Evolutionary conservation across 2,888 invertebrate species (phyloP).

Genomic region (Pteria penguin): DNA sequence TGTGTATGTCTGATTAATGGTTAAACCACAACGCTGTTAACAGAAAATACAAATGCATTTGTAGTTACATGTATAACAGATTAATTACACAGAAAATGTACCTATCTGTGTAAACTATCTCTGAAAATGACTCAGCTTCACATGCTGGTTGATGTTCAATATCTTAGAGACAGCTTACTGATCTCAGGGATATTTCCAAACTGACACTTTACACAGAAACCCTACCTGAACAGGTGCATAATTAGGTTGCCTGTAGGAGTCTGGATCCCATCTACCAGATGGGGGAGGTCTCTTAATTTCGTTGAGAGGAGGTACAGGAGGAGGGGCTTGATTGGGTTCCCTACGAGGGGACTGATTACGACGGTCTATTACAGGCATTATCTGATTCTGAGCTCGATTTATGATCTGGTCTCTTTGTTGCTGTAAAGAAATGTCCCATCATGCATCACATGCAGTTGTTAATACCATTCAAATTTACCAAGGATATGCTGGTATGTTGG

Average conservation of each 20-base stretch:
- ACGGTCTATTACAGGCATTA: conserved; percentile 20
- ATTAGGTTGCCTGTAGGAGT: conserved; percentile 6
- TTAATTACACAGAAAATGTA: no score
- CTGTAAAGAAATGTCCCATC: conserved; percentile 8
- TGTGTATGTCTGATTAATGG: no score
- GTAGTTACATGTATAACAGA: no score
- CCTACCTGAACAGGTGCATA: conserved; percentile 19
- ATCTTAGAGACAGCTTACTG: neutral
- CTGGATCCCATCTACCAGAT: conserved; percentile 23
- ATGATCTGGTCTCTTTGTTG: conserved; percentile 36
- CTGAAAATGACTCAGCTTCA: no score
- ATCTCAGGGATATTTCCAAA: neutral
- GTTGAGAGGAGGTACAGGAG: neutral
- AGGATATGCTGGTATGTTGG: no score
- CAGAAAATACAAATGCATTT: no score
- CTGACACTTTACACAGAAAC: neutral
- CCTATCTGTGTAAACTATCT: no score
- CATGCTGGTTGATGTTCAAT: no score
- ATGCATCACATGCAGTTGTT: no score
- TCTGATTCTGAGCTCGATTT: conserved; percentile 18
- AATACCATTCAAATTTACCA: no score
- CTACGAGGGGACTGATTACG: conserved; percentile 6
- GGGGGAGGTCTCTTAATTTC: neutral
- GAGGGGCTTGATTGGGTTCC: neutral
- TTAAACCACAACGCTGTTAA: no score